phyloP scores from a whole-genome alignment of 2,888 invertebrate genomes.

The Cryptosula pallasiana region DNA sequence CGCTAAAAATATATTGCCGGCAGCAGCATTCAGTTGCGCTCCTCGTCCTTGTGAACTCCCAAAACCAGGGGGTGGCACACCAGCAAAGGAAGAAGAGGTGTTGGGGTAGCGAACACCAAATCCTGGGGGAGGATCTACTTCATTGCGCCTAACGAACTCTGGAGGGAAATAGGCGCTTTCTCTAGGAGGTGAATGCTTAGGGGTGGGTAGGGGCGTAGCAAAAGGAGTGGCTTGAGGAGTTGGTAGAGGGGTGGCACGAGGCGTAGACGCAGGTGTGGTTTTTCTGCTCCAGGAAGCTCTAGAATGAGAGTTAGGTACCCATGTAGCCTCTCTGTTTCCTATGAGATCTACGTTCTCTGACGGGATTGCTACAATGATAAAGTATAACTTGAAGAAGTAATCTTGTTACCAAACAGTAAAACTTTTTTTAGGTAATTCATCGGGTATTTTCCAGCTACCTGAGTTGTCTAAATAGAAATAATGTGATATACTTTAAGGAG shows the following conservation, averaged over 20 bases:
- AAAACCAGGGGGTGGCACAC: not conserved
- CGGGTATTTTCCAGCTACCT: too few relatives aligned
- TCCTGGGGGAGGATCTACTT: conserved; percentile 3
- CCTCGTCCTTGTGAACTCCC: too few relatives aligned
- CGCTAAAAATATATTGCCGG: too few relatives aligned
- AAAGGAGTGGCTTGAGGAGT: not conserved
- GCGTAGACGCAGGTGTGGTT: conserved; percentile 19
- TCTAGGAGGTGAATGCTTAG: conserved; percentile 17
- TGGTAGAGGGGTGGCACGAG: not conserved
- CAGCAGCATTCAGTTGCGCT: too few relatives aligned
- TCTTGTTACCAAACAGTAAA: too few relatives aligned
- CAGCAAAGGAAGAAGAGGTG: not conserved
- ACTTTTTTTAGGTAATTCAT: too few relatives aligned
- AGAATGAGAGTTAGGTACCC: conserved; percentile 8
- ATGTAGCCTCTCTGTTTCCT: not conserved
- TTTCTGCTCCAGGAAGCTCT: conserved; percentile 10
- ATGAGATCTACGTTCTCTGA: not conserved
- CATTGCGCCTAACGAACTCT: not conserved
- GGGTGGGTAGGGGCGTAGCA: conserved; percentile 8
- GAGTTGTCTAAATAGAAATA: too few relatives aligned
- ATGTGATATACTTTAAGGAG: too few relatives aligned
- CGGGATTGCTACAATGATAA: not conserved
- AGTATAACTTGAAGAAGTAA: too few relatives aligned
- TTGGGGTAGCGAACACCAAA: not conserved
- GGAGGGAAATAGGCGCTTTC: not conserved